Base-by-base conservation (phyloP, 2,888 invertebrate species). In the Psylliodes chrysocephalus region DNA sequence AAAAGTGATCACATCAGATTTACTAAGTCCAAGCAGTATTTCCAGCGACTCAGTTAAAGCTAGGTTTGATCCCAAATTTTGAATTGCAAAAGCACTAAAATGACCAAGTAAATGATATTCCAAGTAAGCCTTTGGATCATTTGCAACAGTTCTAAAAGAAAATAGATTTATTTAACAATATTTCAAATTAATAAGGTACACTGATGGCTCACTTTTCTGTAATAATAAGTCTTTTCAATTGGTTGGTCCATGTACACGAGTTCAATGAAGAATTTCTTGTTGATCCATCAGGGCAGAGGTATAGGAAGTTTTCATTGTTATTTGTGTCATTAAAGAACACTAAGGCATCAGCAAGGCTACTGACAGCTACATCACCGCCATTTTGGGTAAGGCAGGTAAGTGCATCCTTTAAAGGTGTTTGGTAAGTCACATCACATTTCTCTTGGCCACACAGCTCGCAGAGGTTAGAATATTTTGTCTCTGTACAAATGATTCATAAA, bases 201-300 rank as follows among this genome's bases (percentile, higher is more conserved):
- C 44, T 22, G 18, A 30, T 38, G 42, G 49, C 77, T 71, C 79
- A 89, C 89, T 81, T 82, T 68, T 82, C 81, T 3, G 86, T 81
- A 0, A 89, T 82, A 0, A 90, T 80, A 0, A 86, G 82, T 4
- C 82, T 80, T 87, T 89, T 89, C 0, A 89, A 88, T 73, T 90
- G 90, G 40, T 82, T 83, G 1, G 88, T 82, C 85, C 90, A 87
- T 14, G 85, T 79, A 73, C 90, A 90, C 0, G 88, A 86, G 61
- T 71, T 65, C n/a, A n/a, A n/a, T n/a, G n/a, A n/a, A n/a, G n/a
- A n/a, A n/a, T n/a, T n/a, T 6, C 22, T 22, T 4, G 6, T 22
- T 4, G 22, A 4, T 6, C 80, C 80, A 72, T 82, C 70, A 18
- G 74, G 71, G 68, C 82, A 82, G 1, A 82, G 67, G 63, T 77